These are phyloP conservation scores for Machimus rusticus DNA, from an alignment of 2,888 invertebrate species.

Conservation along the genomic window DNA sequence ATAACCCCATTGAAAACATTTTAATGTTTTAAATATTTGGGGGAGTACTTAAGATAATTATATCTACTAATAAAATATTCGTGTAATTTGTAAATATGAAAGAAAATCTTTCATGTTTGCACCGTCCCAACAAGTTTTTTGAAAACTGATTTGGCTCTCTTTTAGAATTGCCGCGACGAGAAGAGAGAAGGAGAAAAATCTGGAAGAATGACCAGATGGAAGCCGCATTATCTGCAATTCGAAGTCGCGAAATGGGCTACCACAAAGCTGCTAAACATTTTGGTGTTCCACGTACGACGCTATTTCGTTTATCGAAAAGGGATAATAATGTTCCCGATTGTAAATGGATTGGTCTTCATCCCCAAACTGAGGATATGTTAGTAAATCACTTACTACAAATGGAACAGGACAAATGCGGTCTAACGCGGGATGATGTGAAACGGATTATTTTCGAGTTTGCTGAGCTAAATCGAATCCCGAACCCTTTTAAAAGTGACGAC, in stretches of 20 bases:
- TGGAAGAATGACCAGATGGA: slow-evolving; percentile 33
- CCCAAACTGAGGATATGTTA: slow-evolving; percentile 4
- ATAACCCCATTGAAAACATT: neutral
- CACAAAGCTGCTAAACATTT: slow-evolving; percentile 31
- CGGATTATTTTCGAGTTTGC: slow-evolving; percentile 25
- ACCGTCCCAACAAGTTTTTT: slow-evolving; percentile 3
- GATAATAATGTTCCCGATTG: neutral
- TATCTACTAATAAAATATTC: slow-evolving; percentile 18
- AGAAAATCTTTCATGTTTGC: slow-evolving; percentile 8
- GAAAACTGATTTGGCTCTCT: slow-evolving; percentile 30
- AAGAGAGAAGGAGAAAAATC: slow-evolving; percentile 32
- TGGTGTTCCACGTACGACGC: slow-evolving; percentile 30
- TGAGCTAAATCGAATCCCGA: neutral
- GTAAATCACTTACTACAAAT: slow-evolving; percentile 14
- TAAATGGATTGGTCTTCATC: neutral
- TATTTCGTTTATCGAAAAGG: slow-evolving; percentile 27
- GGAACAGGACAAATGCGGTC: neutral
- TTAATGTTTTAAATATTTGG: neutral
- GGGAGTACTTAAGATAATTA: neutral
- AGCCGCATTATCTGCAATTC: slow-evolving; percentile 32
- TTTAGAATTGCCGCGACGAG: slow-evolving; percentile 12
- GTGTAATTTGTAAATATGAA: slow-evolving; percentile 6
- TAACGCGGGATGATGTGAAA: neutral
- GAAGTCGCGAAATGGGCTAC: slow-evolving; percentile 18
- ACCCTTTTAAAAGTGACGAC: neutral